Percentiles rank a stretch among this genome's conserved stretches.
Evolutionary conservation across 2,888 invertebrate species (phyloP).

Genomic region (Adela reaumurella): DNA sequence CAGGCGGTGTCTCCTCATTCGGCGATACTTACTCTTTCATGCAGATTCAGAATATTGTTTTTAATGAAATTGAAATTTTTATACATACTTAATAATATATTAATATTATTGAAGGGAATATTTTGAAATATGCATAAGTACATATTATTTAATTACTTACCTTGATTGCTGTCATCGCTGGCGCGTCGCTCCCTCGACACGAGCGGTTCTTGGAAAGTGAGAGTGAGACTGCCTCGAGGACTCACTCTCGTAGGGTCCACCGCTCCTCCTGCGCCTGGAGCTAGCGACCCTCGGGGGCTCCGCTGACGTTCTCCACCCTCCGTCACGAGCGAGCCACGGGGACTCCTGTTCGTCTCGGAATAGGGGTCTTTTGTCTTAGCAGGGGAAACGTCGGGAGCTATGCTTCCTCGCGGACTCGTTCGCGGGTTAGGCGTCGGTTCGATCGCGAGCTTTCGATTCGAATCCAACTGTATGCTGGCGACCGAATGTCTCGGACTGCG

Average conservation of each 20-base stretch:
- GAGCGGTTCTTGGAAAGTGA: slow-evolving; percentile 60
- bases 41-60: no score
- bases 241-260: slow-evolving; percentile 40
- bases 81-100: no score
- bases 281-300: slow-evolving; percentile 61
- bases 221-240: slow-evolving; percentile 57
- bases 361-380: slow-evolving; percentile 41
- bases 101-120: no score
- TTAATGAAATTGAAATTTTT: no score
- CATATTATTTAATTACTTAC: slow-evolving; percentile 25
- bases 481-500: slow-evolving; percentile 61
- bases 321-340: slow-evolving; percentile 59
- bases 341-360: slow-evolving; percentile 42
- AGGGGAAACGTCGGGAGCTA: slow-evolving; percentile 36
- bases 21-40: no score
- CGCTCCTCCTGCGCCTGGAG: slow-evolving; percentile 43
- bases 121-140: no score
- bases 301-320: slow-evolving; percentile 34
- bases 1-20: no score
- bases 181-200: slow-evolving; percentile 53
- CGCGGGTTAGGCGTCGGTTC: slow-evolving; percentile 47
- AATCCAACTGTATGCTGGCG: slow-evolving; percentile 44
- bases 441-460: slow-evolving; percentile 39
- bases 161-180: slow-evolving; percentile 56
- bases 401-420: slow-evolving; percentile 58